Base-by-base conservation (phyloP, 1,140 invertebrate genomes). In the Anastatus disparis region DNA sequence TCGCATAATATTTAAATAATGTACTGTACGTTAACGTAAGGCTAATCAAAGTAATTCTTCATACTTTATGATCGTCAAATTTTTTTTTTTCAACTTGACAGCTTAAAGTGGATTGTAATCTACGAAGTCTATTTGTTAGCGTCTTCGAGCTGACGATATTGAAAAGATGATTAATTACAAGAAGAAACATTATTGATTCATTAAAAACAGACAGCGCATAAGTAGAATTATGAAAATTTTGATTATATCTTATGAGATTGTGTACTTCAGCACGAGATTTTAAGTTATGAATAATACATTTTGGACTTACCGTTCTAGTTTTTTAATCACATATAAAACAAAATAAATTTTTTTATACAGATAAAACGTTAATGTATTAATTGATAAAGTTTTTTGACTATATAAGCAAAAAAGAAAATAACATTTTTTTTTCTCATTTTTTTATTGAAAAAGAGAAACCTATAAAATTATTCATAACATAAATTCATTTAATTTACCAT, bases 131-230 rank as follows among this genome's bases (percentile, higher is more conserved):
- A 52, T 24, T 26, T 42, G 22, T 44, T 59, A 59, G 9, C n/a
- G 15, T 27, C 26, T 7, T 35, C 4, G 29, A 38, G n/a, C 26
- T 24, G 9, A 44, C 26, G 38, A n/a, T n/a, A n/a, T 22, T 17
- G 35, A 7, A 44, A 59, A 44, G 38, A 59, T 59, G 38, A 59
- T 59, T 59, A 42, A 59, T 59, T 44, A 26, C 17, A 2, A n/a
- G 6, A 26, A 22, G 8, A 6, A 13, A 27, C 56, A 9, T 26
- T n/a, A 42, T 42, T 35, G 22, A 44, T 22, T 56, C n/a, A 35
- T 38, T 38, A 10, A 38, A 38, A 58, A 31, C 35, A n/a, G 24
- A 22, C 12, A 40, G 20, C n/a, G n/a, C 27, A 31, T 22, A 42
- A 48, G 17, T 48, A 35, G 8, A 10, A 62, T 35, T 62, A 7